Conservation (phyloP, 2,113 vertebrate species). For the Megaceryle maxima region DNA sequence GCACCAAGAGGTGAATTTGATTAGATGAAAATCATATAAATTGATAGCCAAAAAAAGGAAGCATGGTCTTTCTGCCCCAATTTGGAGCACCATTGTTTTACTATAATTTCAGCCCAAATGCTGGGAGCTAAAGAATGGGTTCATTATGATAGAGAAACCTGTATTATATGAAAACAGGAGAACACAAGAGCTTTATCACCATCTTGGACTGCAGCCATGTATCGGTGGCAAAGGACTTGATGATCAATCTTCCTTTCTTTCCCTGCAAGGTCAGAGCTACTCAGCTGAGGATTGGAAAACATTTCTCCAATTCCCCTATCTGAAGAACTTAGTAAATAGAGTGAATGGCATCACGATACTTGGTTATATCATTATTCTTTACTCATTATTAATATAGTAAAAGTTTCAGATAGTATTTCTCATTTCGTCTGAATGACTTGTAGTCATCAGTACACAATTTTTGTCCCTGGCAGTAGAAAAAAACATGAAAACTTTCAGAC, state of each 20-base stretch:
- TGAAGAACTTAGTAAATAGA: background rate
- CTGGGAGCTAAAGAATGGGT: background rate
- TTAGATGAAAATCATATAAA: background rate
- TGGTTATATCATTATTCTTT: background rate
- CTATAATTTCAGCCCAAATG: background rate
- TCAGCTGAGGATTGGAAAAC: background rate
- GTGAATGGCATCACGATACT: background rate
- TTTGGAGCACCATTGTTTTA: background rate
- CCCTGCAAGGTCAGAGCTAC: background rate
- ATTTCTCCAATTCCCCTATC: background rate
- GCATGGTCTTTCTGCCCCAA: background rate
- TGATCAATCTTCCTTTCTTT: background rate
- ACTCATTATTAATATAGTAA: background rate
- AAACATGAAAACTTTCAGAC: background rate
- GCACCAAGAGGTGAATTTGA: background rate
- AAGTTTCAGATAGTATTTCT: background rate
- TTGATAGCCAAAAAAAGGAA: background rate
- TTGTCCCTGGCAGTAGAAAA: background rate
- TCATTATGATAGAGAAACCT: background rate
- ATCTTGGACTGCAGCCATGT: background rate
- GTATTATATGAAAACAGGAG: background rate
- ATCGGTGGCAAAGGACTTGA: background rate
- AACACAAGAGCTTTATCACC: background rate
- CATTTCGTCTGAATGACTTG: background rate
- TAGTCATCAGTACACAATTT: background rate